A percentile compares a stretch with the other conserved stretches of the same genome.
Conservation (phyloP, 2,113 vertebrate species). For the Felis chaus region DNA sequence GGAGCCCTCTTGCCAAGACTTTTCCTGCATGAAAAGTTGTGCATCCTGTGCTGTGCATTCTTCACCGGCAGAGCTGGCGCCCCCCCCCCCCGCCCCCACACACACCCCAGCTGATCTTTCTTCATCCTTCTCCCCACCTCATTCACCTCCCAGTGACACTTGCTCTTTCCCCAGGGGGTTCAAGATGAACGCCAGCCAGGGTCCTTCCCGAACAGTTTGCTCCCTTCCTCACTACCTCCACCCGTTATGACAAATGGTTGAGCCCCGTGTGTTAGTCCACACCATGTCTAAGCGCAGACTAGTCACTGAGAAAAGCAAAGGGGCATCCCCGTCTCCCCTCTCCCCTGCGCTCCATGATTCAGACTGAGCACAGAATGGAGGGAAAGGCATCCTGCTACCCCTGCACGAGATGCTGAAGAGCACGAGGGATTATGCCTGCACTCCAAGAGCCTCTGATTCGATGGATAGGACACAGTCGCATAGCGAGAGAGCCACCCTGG, state of each 20-base stretch:
- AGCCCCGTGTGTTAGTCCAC: neutral
- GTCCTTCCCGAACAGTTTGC: neutral
- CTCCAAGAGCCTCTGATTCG: neutral
- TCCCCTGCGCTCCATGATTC: neutral
- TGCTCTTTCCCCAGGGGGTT: neutral
- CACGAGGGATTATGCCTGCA: too few relatives aligned
- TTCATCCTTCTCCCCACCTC: neutral
- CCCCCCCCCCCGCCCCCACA: too few relatives aligned
- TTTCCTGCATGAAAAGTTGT: neutral
- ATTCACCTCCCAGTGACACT: neutral
- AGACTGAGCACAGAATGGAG: neutral
- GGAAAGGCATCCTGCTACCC: neutral
- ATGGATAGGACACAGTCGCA: neutral
- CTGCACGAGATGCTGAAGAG: neutral
- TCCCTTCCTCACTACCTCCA: neutral
- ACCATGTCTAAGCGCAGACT: neutral
- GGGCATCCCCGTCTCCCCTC: neutral
- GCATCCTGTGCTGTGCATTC: neutral
- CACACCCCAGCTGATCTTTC: neutral
- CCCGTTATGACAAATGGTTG: neutral
- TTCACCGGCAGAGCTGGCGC: neutral
- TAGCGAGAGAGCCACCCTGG: neutral
- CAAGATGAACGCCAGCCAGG: neutral
- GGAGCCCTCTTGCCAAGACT: neutral
- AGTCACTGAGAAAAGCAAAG: neutral